Base-by-base conservation (phyloP, 2,113 vertebrate species). In the Passer montanus region DNA sequence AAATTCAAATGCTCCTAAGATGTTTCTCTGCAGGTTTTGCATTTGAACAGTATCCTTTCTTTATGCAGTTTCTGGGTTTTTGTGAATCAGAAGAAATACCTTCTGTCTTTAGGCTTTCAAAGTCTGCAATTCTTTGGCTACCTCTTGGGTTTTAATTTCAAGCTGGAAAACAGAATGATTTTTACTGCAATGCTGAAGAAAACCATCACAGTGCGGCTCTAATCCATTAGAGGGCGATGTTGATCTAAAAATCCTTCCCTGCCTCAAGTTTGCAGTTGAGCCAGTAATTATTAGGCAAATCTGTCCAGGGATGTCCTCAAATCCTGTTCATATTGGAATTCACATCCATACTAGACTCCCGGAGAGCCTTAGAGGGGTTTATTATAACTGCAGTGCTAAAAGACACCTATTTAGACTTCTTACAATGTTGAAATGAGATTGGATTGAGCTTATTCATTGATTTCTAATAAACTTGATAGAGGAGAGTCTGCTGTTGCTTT, bases 311-410 rank as follows among this genome's bases (percentile, higher is more conserved):
- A 94, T 95, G 94, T 95, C 88, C 93, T 96, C 55, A 89, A 92
- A 96, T 95, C 84, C 89, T 96, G 60, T 73, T 95, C 91, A 82
- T 95, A 93, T 95, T 97, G 94, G 89, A 96, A 96, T 96, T 96
- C 94, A 96, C 90, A 94, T 97, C 91, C 91, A 93, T 89, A 50
- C 89, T 81, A 95, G 87, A 93, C 78, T 97, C 87, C 85, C 53
- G 23, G 67, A 92, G 92, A 95, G 90, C 83, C 81, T 96, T 96
- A 89, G 69, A 88, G 74, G 82, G 85, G 94, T 94, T 97, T 97
- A 94, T 97, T 95, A 95, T 96, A 95, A 96, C 91, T 95, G 84
- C 87, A 96, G 80, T 89, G 88, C 95, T 97, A 97, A 97, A 97
- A 97, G 91, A 88, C 94, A 96, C 78, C 95, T 95, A 85, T 97